A percentile compares a stretch with the other conserved stretches of the same genome.
Evolutionary conservation across 2,888 invertebrate genomes (phyloP).

Genomic region (Andrena minutula): DNA sequence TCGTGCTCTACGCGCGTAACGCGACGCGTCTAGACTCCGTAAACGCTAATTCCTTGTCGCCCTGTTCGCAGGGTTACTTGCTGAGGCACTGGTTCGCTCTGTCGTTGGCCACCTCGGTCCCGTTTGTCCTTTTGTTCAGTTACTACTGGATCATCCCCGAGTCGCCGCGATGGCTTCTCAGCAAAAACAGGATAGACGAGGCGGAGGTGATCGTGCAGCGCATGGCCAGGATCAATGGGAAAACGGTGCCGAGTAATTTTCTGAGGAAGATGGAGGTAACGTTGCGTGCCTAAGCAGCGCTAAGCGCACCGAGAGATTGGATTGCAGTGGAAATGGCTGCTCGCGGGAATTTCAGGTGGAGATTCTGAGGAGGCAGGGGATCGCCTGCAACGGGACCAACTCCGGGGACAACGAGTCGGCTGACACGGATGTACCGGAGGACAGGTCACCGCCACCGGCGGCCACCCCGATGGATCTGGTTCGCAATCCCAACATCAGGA

Average conservation of each 20-base stretch:
- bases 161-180: slow-evolving; percentile 90
- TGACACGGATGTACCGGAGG: slow-evolving; percentile 71
- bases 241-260: slow-evolving; percentile 87
- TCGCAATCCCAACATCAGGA: slow-evolving; percentile 88
- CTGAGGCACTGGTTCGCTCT: slow-evolving; percentile 88
- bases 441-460: slow-evolving; percentile 82
- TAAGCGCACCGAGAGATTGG: neutral
- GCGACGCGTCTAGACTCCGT: neutral
- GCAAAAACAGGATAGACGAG: slow-evolving; percentile 88
- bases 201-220: slow-evolving; percentile 88
- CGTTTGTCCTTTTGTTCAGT: slow-evolving; percentile 87
- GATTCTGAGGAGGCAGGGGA: slow-evolving; percentile 80
- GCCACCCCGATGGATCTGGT: slow-evolving; percentile 88
- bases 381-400: slow-evolving; percentile 82
- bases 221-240: slow-evolving; percentile 88
- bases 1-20: too few species aligned
- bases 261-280: slow-evolving; percentile 87
- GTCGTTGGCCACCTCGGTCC: slow-evolving; percentile 88
- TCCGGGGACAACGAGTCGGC: slow-evolving; percentile 71
- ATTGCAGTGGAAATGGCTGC: too few species aligned
- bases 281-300: neutral
- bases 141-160: slow-evolving; percentile 90
- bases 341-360: slow-evolving; percentile 75
- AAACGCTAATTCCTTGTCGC: neutral
- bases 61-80: slow-evolving; percentile 84